Base-by-base conservation (phyloP, 2,113 vertebrate genomes). In the Corapipo altera region DNA sequence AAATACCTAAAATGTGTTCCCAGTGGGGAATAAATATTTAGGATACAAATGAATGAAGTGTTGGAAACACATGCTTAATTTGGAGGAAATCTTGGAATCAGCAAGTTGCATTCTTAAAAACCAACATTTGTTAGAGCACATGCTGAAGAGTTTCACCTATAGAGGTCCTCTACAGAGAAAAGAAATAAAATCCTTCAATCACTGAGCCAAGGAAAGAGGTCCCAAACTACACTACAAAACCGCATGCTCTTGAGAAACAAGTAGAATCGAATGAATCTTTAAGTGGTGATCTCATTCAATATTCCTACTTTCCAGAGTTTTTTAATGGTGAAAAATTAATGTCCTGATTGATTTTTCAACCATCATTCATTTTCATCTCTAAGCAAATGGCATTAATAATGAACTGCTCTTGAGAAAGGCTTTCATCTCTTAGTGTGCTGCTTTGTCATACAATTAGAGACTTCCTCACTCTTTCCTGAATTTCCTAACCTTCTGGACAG, bases 321-420 rank as follows among this genome's bases (percentile, higher is more conserved):
- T 90, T 89, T 64, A 88, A 89, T 66, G 64, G 49, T 66, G 30
- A 93, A 91, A 94, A 96, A 93, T 93, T 85, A 86, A 88, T 93
- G 51, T 64, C 24, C 15, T 59, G 41, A 95, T 85, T 91, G 93
- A 93, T 93, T 88, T 95, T 88, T 65, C 59, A 74, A 73, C 62
- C 35, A 85, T 80, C n/a, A 93, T 94, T 95, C 74, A 67, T 93
- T 93, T 93, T 74, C 20, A 64, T 86, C 52, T 74, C 15, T 72
- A 84, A 52, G 65, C 35, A 94, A 94, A 80, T 55, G 33, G 13
- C 76, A 84, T 90, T 90, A 84, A 93, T 80, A 93, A 86, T 94
- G 61, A 95, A 94, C 41, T 33, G 22, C 10, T 59, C 64, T 57
- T 65, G 78, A 92, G 64, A 84, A 93, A 77, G 26, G 5, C n/a